phyloP scores from a whole-genome alignment of 30 jellyfish, hydroid and myxozoan species.

The Aurelia sp. region DNA sequence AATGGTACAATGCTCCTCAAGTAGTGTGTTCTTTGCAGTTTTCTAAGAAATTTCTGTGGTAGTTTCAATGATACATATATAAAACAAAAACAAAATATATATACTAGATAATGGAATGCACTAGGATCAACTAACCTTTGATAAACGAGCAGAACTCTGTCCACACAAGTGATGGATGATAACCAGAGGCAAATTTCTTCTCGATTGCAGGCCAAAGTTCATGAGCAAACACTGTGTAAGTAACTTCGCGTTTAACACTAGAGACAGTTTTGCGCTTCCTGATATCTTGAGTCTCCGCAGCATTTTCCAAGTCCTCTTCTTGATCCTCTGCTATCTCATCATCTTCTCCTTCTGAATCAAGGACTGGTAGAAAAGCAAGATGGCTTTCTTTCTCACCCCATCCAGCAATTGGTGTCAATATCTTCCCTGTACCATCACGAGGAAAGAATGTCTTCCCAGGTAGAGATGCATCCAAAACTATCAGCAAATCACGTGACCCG shows the following conservation, averaged over 20 bases:
- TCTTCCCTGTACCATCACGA: conserved; percentile 66
- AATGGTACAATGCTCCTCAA: too few relatives aligned
- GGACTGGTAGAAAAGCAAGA: conserved; percentile 56
- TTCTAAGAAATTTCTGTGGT: too few relatives aligned
- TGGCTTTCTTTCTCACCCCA: conserved; percentile 84
- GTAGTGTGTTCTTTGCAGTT: too few relatives aligned
- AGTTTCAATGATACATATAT: too few relatives aligned
- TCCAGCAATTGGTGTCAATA: conserved; percentile 69
- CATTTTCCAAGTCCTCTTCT: conserved; percentile 28
- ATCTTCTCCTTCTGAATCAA: conserved; percentile 65
- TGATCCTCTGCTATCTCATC: conserved; percentile 45
- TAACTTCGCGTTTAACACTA: conserved; percentile 52
- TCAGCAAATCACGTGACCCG: conserved; percentile 76
- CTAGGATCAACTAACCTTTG: conserved; percentile 34
- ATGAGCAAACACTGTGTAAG: conserved; percentile 69
- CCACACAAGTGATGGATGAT: conserved; percentile 93
- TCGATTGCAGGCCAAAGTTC: conserved; percentile 79
- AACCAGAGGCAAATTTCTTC: conserved; percentile 28
- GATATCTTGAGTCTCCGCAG: neutral
- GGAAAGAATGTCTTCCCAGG: conserved; percentile 77
- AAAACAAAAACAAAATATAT: too few relatives aligned
- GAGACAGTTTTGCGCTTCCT: neutral
- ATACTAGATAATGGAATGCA: too few relatives aligned
- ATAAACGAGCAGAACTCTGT: conserved; percentile 88
- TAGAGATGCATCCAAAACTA: conserved; percentile 76